Base-by-base conservation (phyloP, 2,888 invertebrate genomes). In the Salpingus planirostris region DNA sequence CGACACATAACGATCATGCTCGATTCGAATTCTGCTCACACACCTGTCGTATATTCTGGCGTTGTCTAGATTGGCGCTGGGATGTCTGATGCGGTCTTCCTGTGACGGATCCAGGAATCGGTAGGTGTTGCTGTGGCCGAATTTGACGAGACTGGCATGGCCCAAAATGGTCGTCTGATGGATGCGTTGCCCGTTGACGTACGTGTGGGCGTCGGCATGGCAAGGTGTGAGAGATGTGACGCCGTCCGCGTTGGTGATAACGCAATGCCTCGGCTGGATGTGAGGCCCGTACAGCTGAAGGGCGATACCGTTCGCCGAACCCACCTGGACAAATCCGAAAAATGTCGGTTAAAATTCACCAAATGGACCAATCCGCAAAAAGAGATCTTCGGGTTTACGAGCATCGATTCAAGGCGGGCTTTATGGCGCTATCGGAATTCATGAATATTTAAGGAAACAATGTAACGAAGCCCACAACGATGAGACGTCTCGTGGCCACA, bases 161-260 rank as follows among this genome's bases (percentile, higher is more conserved):
- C 83, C 69, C 36, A 97, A 69, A 48, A 92, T 84, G 29, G 93
- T 92, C 15, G 95, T 89, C 64, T 95, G 93, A 57, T 81, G 79
- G 54, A 93, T 86, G 47, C 90, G 77, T 57, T 90, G 87, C 27
- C 89, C 89, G 65, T 97, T 93, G 45, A 97, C 89, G 64, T 88
- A 92, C 15, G 92, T 91, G 59, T 92, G 85, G 7, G 96, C 92
- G 64, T 93, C 92, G 13, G 88, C 74, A 57, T 89, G 89, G 53
- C 90, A 80, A 5, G 97, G 96, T 14, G 96, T 96, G 24, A 96
- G 79, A 2, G 87, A 85, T 47, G 92, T 93, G 38, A 95, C 86
- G 29, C 92, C 91, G 44, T 88, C 86, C 34, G 89, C 79, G 57
- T 80, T 79, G 31, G 93, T 88, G 49, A 97, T 84, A 52, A 95